Evolutionary conservation across 2,888 invertebrate genomes (phyloP).

Genomic region (Chrysomela aeneicollis): DNA sequence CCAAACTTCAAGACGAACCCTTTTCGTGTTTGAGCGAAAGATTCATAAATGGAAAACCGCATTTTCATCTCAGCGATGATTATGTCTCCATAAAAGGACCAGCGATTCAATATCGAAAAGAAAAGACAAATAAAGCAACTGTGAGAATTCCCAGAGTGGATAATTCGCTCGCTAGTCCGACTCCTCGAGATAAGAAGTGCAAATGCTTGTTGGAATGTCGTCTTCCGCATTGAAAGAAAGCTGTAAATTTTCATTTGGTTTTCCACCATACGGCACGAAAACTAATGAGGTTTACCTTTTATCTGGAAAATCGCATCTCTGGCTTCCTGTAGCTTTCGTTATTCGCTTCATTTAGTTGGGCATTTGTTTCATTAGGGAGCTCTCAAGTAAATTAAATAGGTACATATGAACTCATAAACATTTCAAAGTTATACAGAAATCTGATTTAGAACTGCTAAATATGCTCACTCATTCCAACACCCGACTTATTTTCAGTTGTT

Average conservation of each 20-base stretch:
- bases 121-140: neutral
- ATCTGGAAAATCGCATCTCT: neutral
- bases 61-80: neutral
- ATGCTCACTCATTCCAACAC: too few relatives aligned
- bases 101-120: neutral
- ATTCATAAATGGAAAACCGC: neutral
- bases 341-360: neutral
- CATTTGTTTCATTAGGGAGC: neutral
- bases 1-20: too few relatives aligned
- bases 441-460: neutral
- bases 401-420: too few relatives aligned
- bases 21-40: neutral
- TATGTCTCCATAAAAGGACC: neutral
- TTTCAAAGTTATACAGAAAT: neutral
- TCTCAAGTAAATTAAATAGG: too few relatives aligned
- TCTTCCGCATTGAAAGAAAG: constrained; percentile 15
- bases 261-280: neutral
- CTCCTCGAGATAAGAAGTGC: constrained; percentile 20
- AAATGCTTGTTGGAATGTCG: constrained; percentile 25
- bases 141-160: neutral
- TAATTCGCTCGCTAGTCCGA: neutral
- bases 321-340: neutral
- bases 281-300: neutral
- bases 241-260: constrained; percentile 32
- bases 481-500: too few relatives aligned